Conservation (phyloP, 2,888 invertebrate genomes). For the Lepidonotus clava region DNA sequence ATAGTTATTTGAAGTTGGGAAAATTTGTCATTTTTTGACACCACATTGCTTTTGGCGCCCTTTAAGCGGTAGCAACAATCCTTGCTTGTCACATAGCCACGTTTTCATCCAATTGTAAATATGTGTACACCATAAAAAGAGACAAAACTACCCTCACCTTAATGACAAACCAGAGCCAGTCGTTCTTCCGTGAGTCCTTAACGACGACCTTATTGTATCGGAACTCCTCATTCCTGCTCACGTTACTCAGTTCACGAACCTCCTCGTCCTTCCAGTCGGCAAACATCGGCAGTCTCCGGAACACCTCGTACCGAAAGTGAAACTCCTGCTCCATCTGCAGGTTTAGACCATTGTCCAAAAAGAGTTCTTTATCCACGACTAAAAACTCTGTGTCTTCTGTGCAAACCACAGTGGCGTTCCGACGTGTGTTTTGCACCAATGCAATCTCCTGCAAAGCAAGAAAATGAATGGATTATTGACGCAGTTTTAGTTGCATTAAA, state of each 20-base stretch:
- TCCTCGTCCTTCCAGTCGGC: slow-evolving; percentile 57
- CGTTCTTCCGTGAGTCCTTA: slow-evolving; percentile 60
- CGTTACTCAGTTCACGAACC: slow-evolving; percentile 57
- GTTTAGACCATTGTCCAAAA: slow-evolving; percentile 62
- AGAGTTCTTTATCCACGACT: slow-evolving; percentile 65
- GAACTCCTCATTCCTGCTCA: slow-evolving; percentile 63
- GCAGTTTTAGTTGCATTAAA: too few relatives aligned
- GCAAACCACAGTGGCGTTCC: slow-evolving; percentile 66
- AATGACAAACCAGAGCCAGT: slow-evolving; percentile 65
- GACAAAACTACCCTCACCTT: too few relatives aligned
- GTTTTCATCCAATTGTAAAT: too few relatives aligned
- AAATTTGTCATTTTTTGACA: too few relatives aligned
- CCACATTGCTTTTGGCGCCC: too few relatives aligned
- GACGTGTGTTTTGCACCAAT: slow-evolving; percentile 63
- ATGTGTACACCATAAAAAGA: too few relatives aligned
- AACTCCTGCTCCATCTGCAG: slow-evolving; percentile 61
- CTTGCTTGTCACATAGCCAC: too few relatives aligned
- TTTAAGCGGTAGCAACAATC: too few relatives aligned
- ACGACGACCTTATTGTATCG: slow-evolving; percentile 63
- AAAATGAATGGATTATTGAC: neutral
- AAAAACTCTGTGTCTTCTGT: slow-evolving; percentile 64
- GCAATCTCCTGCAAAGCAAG: slow-evolving; percentile 64
- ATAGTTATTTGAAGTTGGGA: too few relatives aligned
- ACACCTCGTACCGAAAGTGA: slow-evolving; percentile 41
- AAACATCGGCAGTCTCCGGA: slow-evolving; percentile 41